phyloP scores from a whole-genome alignment of 53 echinoderm and acorn worm genomes.

The Glandiceps talaboti region DNA sequence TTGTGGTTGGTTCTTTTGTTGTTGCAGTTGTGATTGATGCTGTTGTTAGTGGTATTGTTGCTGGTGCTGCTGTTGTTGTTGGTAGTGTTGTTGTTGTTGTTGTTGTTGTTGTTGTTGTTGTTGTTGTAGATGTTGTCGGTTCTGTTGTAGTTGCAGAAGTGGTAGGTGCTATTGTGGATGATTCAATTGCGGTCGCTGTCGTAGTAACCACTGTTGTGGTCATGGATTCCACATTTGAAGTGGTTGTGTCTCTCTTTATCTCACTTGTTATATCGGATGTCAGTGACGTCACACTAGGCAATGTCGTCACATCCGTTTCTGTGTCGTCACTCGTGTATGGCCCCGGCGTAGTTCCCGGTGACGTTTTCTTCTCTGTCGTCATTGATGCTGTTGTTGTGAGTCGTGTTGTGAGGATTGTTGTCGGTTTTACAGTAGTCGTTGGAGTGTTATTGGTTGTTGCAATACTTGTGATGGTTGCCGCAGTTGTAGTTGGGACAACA shows the following conservation, averaged over 20 bases:
- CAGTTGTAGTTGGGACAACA: not conserved
- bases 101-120: not conserved
- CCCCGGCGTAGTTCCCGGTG: not conserved
- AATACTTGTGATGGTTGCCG: too few species aligned
- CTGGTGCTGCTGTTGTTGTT: not conserved
- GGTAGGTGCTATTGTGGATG: too few species aligned
- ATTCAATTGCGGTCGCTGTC: too few species aligned
- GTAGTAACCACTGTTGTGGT: too few species aligned
- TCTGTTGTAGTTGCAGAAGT: too few species aligned
- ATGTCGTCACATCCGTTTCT: not conserved
- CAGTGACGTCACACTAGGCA: too few species aligned
- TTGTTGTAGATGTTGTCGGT: not conserved
- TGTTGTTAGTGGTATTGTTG: not conserved
- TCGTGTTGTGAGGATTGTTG: not conserved
- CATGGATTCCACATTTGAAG: too few species aligned
- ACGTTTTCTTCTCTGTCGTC: not conserved
- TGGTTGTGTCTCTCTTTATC: too few species aligned
- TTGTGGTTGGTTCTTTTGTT: not conserved
- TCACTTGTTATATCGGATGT: too few species aligned
- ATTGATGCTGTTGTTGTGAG: not conserved
- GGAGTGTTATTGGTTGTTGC: not conserved
- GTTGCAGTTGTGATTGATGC: not conserved
- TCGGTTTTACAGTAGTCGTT: not conserved
- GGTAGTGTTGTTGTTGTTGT: not conserved
- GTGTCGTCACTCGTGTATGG: not conserved